phyloP scores from a whole-genome alignment of 2,888 invertebrate genomes.

The Leptinotarsa haldemani region DNA sequence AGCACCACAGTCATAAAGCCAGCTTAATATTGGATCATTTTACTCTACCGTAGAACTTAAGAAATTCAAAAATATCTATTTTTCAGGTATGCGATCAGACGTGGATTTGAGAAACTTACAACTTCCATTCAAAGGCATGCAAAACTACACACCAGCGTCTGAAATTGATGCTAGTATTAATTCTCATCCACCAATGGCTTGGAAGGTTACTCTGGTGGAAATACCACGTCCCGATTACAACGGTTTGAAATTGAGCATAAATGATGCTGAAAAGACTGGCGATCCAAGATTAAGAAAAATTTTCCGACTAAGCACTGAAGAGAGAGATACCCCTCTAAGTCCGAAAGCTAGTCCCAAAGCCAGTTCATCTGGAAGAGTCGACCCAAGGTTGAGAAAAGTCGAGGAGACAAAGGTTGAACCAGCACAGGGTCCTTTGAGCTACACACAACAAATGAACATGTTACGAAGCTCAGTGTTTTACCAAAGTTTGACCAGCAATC shows the following conservation, averaged over 20 bases:
- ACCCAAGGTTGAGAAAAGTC: constrained; percentile 57
- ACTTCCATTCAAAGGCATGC: constrained; percentile 80
- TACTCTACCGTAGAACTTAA: too few species aligned
- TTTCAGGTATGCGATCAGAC: constrained; percentile 69
- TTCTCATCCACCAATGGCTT: constrained; percentile 80
- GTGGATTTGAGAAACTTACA: constrained; percentile 79
- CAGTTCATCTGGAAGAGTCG: constrained; percentile 51
- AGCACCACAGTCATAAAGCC: too few species aligned
- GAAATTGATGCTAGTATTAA: constrained; percentile 88
- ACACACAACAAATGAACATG: constrained; percentile 74
- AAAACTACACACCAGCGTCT: constrained; percentile 85
- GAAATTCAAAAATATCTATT: not conserved
- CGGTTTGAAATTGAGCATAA: constrained; percentile 77
- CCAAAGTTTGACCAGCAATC: constrained; percentile 77
- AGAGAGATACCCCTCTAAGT: constrained; percentile 72
- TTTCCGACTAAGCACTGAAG: constrained; percentile 74
- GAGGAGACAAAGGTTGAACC: constrained; percentile 49
- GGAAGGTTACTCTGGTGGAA: constrained; percentile 72
- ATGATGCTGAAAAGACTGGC: constrained; percentile 77
- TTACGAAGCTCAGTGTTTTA: constrained; percentile 78
- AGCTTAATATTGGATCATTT: too few species aligned
- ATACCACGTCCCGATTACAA: constrained; percentile 82
- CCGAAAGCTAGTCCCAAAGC: constrained; percentile 66
- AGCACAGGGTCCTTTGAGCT: constrained; percentile 57
- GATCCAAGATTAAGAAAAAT: constrained; percentile 84